phyloP scores from a whole-genome alignment of 2,113 vertebrate species.

The Ranitomeya variabilis region DNA sequence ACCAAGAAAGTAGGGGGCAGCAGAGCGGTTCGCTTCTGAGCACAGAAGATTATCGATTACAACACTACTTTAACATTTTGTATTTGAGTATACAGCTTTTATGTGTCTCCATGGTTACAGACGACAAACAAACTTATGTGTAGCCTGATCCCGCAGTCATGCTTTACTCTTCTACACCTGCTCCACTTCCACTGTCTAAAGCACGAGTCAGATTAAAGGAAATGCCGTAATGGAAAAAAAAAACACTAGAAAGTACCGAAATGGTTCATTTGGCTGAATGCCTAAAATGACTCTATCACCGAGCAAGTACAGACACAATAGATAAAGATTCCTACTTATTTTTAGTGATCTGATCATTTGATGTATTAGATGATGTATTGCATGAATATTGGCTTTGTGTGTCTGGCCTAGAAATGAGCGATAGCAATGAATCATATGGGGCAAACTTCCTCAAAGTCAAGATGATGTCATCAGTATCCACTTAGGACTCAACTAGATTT shows the following conservation, averaged over 20 bases:
- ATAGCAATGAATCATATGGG: background rate
- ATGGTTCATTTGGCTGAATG: background rate
- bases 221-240: background rate
- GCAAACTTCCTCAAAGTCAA: slow-evolving; percentile 6
- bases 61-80: no score
- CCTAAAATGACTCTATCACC: background rate
- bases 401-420: background rate
- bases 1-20: no score
- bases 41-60: no score
- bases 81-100: no score
- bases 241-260: background rate
- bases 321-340: background rate
- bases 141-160: background rate
- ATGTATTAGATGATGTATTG: background rate
- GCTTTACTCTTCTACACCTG: background rate
- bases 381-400: background rate
- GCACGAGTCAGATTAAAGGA: background rate
- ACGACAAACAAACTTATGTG: no score
- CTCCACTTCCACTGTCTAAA: background rate
- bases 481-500: background rate
- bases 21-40: no score
- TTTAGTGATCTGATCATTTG: background rate
- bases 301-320: background rate
- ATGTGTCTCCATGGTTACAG: no score
- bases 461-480: background rate